Evolutionary conservation across 2,113 vertebrate genomes (phyloP).

Genomic region (Pleuronectes platessa): DNA sequence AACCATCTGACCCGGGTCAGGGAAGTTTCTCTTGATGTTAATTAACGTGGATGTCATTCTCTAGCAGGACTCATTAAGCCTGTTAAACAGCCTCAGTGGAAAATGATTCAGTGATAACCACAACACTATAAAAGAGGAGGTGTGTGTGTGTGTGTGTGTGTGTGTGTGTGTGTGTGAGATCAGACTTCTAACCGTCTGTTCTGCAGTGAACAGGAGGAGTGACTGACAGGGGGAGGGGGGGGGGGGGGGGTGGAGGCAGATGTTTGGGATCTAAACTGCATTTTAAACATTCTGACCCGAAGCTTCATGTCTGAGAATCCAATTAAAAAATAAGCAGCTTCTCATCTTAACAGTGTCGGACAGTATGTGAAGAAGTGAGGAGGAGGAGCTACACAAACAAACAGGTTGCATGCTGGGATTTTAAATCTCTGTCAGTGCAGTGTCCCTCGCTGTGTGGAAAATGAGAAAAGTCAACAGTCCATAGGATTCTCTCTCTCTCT

Average conservation of each 20-base stretch:
- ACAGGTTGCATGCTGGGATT: too few species aligned
- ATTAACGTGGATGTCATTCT: constrained; percentile 59
- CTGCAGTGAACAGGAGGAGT: constrained; percentile 21
- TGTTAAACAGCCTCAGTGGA: constrained; percentile 49
- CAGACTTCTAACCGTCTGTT: constrained; percentile 49
- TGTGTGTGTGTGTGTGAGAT: constrained; percentile 27
- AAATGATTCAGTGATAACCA: constrained; percentile 53
- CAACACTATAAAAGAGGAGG: constrained; percentile 37
- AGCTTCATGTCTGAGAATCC: background rate
- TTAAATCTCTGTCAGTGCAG: too few species aligned
- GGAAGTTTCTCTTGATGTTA: constrained; percentile 40
- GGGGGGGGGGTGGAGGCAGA: background rate
- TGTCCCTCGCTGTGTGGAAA: too few species aligned
- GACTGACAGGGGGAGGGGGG: constrained; percentile 4
- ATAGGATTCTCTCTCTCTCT: too few species aligned
- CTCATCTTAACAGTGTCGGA: background rate
- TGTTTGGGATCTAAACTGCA: too few species aligned
- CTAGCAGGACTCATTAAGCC: constrained; percentile 62
- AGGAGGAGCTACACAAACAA: too few species aligned
- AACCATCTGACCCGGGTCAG: constrained; percentile 40
- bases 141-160: constrained; percentile 12
- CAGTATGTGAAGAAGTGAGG: background rate
- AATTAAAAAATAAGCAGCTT: background rate
- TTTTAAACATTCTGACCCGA: too few species aligned
- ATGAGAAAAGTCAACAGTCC: too few species aligned